phyloP scores from a whole-genome alignment of 2,797 vertebrate species.

The Tokudaia muenninki region DNA sequence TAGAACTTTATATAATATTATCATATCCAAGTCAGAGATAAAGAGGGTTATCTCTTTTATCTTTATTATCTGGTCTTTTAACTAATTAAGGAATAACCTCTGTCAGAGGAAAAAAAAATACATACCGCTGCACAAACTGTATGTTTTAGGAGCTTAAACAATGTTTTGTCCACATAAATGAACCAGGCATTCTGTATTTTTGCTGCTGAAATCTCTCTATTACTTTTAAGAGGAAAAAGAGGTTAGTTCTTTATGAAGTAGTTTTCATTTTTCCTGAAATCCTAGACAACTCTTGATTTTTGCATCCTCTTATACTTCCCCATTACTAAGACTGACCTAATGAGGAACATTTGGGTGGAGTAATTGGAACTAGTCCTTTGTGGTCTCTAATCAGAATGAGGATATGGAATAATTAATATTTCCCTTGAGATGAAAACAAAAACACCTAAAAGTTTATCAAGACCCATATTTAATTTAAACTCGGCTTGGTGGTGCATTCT shows the following conservation, averaged over 20 bases:
- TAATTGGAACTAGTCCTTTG: slow-evolving; percentile 56
- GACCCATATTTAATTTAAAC: neutral
- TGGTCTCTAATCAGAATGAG: slow-evolving; percentile 61
- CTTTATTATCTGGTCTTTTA: slow-evolving; percentile 61
- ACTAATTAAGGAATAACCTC: slow-evolving; percentile 67
- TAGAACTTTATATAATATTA: slow-evolving; percentile 36
- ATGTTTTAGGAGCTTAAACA: slow-evolving; percentile 87
- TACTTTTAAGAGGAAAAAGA: slow-evolving; percentile 61
- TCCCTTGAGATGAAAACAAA: slow-evolving; percentile 67
- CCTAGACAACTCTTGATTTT: slow-evolving; percentile 54
- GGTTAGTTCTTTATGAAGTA: slow-evolving; percentile 53
- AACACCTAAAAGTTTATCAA: slow-evolving; percentile 62
- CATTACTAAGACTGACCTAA: slow-evolving; percentile 50
- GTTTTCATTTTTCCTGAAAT: slow-evolving; percentile 73
- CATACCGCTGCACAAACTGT: slow-evolving; percentile 87
- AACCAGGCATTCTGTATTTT: slow-evolving; percentile 87
- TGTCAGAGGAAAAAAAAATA: slow-evolving; percentile 66
- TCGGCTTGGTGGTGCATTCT: neutral
- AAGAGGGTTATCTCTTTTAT: slow-evolving; percentile 23
- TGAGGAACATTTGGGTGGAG: slow-evolving; percentile 59
- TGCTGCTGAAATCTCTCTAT: slow-evolving; percentile 73
- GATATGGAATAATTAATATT: slow-evolving; percentile 59
- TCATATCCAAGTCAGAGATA: neutral
- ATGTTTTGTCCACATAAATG: slow-evolving; percentile 74
- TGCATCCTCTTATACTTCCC: slow-evolving; percentile 13